phyloP scores from a whole-genome alignment of 2,113 vertebrate species.

The Archocentrus centrarchus region DNA sequence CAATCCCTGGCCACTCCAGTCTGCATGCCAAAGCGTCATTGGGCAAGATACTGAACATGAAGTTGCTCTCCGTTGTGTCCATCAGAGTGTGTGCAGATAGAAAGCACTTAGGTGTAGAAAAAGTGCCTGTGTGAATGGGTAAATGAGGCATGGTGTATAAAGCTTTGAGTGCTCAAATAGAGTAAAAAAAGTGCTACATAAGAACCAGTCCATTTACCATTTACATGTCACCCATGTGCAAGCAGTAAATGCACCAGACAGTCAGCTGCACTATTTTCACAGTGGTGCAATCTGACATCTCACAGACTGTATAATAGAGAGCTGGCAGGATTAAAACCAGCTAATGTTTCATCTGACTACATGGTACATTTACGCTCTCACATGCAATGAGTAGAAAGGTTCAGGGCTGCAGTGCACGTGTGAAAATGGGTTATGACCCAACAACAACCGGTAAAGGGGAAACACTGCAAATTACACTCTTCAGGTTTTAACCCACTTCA shows the following conservation, averaged over 20 bases:
- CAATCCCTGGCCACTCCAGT: too few species aligned
- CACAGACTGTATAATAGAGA: neutral
- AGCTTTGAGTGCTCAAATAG: too few species aligned
- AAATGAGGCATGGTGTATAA: too few species aligned
- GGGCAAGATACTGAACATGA: too few species aligned
- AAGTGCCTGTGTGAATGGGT: too few species aligned
- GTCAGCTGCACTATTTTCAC: neutral
- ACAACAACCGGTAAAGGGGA: neutral
- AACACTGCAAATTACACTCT: neutral
- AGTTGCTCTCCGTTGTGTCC: too few species aligned
- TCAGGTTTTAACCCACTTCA: neutral
- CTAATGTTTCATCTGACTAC: neutral
- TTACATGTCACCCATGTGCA: neutral
- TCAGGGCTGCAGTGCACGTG: neutral
- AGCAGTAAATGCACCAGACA: neutral
- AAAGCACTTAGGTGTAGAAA: too few species aligned
- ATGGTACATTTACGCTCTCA: neutral
- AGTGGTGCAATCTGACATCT: neutral
- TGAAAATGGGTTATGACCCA: neutral
- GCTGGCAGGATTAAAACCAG: neutral
- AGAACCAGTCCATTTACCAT: too few species aligned
- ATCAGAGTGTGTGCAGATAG: too few species aligned
- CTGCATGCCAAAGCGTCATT: too few species aligned
- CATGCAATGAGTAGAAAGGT: neutral
- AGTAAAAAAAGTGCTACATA: too few species aligned